phyloP scores from a whole-genome alignment of 2,888 invertebrate genomes.

The Patella caerulea region DNA sequence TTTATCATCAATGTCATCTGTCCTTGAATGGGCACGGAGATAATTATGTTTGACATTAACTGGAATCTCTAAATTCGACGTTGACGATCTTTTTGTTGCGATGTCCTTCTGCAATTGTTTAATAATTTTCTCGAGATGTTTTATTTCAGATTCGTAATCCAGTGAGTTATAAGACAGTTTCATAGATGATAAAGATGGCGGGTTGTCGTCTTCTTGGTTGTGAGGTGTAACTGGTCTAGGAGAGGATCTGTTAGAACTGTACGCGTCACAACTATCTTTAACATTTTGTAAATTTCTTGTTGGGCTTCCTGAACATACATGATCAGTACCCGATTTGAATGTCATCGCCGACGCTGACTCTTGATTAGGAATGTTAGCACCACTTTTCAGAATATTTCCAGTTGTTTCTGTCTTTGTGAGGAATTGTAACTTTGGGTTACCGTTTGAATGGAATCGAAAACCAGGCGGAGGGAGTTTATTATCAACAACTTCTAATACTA shows the following conservation, averaged over 20 bases:
- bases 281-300: neutral
- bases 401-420: no score
- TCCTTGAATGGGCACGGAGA: conserved; percentile 15
- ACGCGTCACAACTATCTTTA: neutral
- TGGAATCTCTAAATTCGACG: neutral
- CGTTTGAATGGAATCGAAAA: conserved; percentile 51
- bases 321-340: neutral
- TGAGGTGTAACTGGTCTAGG: neutral
- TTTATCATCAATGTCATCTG: conserved; percentile 2
- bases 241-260: neutral
- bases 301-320: neutral
- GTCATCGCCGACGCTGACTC: no score
- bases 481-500: conserved; percentile 19
- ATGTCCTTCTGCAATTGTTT: conserved; percentile 9
- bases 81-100: neutral
- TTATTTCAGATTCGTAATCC: conserved; percentile 14
- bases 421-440: conserved; percentile 36
- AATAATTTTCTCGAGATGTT: conserved; percentile 16
- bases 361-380: no score
- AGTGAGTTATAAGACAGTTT: conserved; percentile 1
- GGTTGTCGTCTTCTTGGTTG: neutral
- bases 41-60: conserved; percentile 15
- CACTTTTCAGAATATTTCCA: no score
- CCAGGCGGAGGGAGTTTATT: conserved; percentile 43
- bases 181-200: neutral